Percentiles rank a stretch among this genome's conserved stretches.
Evolutionary conservation across 2,113 vertebrate species (phyloP).

Genomic region (Halcyon senegalensis): DNA sequence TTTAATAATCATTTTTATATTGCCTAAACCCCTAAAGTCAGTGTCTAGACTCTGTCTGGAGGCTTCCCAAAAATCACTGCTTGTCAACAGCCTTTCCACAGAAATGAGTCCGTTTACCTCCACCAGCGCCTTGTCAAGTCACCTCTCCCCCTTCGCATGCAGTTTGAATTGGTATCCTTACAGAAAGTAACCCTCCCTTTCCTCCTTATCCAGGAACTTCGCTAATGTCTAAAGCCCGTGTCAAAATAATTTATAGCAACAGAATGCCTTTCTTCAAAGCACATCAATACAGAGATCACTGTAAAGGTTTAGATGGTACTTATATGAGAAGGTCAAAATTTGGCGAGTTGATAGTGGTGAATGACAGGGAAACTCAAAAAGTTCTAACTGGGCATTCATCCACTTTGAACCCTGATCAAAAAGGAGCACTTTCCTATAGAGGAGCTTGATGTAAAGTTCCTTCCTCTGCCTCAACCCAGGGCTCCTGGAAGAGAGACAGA

Average conservation of each 20-base stretch:
- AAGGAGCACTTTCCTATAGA: not conserved
- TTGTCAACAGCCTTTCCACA: conserved; percentile 54
- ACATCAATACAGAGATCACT: not conserved
- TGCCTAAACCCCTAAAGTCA: conserved; percentile 62
- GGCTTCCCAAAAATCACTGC: conserved; percentile 60
- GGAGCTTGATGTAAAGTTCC: not conserved
- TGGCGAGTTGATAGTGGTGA: not conserved
- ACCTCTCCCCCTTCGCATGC: not conserved
- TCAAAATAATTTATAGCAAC: not conserved
- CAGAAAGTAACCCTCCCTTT: not conserved
- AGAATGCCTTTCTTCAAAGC: not conserved
- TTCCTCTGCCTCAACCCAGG: not conserved
- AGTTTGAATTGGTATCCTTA: not conserved
- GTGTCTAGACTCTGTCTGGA: conserved; percentile 50
- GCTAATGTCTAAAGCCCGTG: not conserved
- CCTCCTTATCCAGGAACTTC: not conserved
- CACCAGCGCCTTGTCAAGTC: not conserved
- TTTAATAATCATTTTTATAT: conserved; percentile 64
- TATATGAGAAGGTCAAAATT: not conserved
- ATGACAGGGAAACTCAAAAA: not conserved
- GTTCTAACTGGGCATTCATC: not conserved
- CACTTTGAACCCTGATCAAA: not conserved
- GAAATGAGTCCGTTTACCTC: conserved; percentile 30
- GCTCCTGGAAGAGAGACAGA: not conserved
- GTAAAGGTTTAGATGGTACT: not conserved